Percentiles rank a stretch among this genome's conserved stretches.
These are phyloP conservation scores for Acrobasis suavella DNA, from an alignment of 2,888 invertebrate species.

Conservation along the genomic window DNA sequence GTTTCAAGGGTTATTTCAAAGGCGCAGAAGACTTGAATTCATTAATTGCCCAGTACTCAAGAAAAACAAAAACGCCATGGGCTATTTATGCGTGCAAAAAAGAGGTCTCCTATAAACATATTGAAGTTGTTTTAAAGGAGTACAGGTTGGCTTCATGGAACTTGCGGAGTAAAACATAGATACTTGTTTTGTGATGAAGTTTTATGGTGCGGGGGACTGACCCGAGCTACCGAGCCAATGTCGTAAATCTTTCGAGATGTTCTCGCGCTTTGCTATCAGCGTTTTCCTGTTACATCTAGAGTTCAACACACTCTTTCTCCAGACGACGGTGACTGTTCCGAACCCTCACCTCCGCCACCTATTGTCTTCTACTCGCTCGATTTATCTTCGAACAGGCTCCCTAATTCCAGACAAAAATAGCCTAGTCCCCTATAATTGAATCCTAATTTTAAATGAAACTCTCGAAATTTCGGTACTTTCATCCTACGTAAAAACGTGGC, in stretches of 20 bases:
- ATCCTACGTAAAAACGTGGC: conserved; percentile 48
- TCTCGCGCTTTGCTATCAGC: conserved; percentile 47
- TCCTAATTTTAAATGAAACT: conserved; percentile 26
- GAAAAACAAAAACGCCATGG: conserved; percentile 42
- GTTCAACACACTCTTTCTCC: conserved; percentile 54
- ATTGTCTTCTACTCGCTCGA: conserved; percentile 10
- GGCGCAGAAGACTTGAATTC: conserved; percentile 31
- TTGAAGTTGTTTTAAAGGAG: conserved; percentile 45
- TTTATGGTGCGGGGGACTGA: conserved; percentile 57
- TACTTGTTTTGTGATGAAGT: conserved; percentile 41
- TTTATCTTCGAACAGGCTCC: conserved; percentile 4
- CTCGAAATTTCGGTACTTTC: conserved; percentile 33
- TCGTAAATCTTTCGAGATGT: conserved; percentile 58
- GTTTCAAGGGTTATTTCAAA: conserved; percentile 28
- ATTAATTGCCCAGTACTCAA: conserved; percentile 34
- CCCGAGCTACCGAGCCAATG: conserved; percentile 52
- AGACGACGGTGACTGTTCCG: conserved; percentile 26
- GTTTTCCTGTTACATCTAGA: conserved; percentile 54
- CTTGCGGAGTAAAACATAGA: conserved; percentile 39
- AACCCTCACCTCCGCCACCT: not conserved
- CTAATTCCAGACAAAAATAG: conserved; percentile 17
- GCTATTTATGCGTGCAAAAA: conserved; percentile 51
- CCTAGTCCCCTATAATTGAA: conserved; percentile 7
- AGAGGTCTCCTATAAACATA: conserved; percentile 48
- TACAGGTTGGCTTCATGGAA: conserved; percentile 41